phyloP scores from a whole-genome alignment of 2,113 vertebrate species.

The Alligator sinensis region DNA sequence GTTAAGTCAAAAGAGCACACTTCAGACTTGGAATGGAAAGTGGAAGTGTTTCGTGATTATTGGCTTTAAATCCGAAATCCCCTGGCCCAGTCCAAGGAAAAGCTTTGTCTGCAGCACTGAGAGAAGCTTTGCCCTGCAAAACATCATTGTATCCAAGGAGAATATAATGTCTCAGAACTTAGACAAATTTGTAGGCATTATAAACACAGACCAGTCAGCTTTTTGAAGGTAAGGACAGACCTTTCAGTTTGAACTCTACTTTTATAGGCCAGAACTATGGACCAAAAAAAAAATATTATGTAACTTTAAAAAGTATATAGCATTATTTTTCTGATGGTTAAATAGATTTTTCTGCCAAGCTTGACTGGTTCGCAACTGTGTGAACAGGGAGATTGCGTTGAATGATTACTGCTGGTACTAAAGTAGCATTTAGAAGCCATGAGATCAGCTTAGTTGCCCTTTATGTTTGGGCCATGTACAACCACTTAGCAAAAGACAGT shows the following conservation, averaged over 20 bases:
- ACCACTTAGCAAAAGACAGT: no score
- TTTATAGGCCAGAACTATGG: background rate
- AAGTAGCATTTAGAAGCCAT: background rate
- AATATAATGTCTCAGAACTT: background rate
- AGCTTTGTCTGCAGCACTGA: background rate
- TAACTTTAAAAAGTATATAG: background rate
- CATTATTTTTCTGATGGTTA: background rate
- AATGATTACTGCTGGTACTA: background rate
- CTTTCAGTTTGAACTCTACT: background rate
- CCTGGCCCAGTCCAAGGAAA: background rate
- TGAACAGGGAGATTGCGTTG: background rate
- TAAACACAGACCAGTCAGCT: background rate
- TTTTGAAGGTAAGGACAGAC: background rate
- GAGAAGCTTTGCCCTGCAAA: background rate
- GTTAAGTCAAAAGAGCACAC: accelerated
- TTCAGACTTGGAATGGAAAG: background rate
- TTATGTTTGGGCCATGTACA: background rate
- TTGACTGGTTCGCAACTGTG: background rate
- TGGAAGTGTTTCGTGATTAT: background rate
- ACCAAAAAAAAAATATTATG: background rate
- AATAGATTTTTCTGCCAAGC: background rate
- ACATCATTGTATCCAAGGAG: background rate
- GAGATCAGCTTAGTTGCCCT: background rate
- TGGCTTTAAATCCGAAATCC: background rate
- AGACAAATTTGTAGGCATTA: background rate